Evolutionary conservation across 2,113 vertebrate genomes (phyloP), one percentile per base, ranked within the genome.

Genomic region (Macroglossus sobrinus): DNA sequence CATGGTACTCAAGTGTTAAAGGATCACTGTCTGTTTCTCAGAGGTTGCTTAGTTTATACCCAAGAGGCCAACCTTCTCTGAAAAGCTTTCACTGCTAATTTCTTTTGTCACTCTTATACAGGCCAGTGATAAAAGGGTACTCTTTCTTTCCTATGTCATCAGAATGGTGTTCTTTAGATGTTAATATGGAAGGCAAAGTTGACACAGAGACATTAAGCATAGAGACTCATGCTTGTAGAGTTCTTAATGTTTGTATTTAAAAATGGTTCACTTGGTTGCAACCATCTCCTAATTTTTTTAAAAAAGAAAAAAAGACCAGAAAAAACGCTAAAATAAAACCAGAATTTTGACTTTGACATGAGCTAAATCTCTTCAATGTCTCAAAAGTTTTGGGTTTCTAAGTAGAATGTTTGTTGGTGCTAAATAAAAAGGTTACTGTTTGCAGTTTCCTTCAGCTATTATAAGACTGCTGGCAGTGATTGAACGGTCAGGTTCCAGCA

Each of bases 71-170:
- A 94, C 95, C 75, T 97, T 97, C 96, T 95, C 96, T 97, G 78
- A 92, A 98, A 98, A 98, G 92, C 95, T 95, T 98, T 98, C 97
- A 97, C 79, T 97, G 97, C 87, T 98, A 95, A 98, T 98, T 98
- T 98, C 98, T 97, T 97, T 97, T 96, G 96, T 85, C 93, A 90
- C 0, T 98, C 98, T 98, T 98, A 97, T 92, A 57, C 82, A 97
- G 96, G 94, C 95, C 90, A 80, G 96, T 97, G 96, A 98, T 97
- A 96, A 84, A 97, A 95, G 63, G 43, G 5, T 94, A 88, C 94
- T 88, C 28, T 97, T 95, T 93, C 80, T 88, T 93, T 28, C 75
- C 87, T 85, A 0, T 97, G 96, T 96, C 97, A 98, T 94, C 96
- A 97, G 76, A 94, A 71, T 22, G 43, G n/a, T 28, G 5, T 97